These are phyloP conservation scores for Acanthornis magna DNA, from an alignment of 2,797 vertebrate genomes.

Conservation along the genomic window DNA sequence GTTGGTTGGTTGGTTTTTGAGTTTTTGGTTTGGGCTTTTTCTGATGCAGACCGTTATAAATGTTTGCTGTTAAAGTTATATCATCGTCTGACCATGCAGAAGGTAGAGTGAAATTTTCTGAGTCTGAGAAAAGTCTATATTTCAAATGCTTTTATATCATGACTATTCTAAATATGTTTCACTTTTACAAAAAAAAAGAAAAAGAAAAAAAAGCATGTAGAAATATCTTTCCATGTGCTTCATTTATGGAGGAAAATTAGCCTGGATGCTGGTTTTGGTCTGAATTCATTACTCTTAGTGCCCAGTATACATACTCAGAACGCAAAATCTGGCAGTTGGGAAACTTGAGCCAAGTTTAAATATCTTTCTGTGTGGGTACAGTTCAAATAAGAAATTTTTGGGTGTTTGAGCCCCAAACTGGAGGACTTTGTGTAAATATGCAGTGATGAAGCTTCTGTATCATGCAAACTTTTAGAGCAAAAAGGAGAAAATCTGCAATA, in stretches of 20 bases:
- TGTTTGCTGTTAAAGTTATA: not conserved
- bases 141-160: not conserved
- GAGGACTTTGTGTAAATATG: not conserved
- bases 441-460: not conserved
- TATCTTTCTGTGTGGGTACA: not conserved
- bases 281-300: not conserved
- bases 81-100: not conserved
- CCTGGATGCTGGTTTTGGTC: not conserved
- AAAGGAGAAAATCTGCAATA: not conserved
- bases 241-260: not conserved
- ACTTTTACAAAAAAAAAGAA: not conserved
- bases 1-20: not conserved
- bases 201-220: not conserved
- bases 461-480: not conserved
- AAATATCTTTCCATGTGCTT: not conserved
- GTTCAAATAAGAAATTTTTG: not conserved
- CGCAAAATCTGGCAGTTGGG: not conserved
- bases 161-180: not conserved
- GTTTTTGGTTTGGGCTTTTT: not conserved
- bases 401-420: not conserved
- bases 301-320: not conserved
- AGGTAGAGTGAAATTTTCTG: not conserved
- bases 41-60: not conserved
- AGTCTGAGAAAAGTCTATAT: not conserved
- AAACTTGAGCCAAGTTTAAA: not conserved